These are phyloP conservation scores for Helostoma temminkii DNA, from an alignment of 2,797 vertebrate genomes.

Conservation along the genomic window DNA sequence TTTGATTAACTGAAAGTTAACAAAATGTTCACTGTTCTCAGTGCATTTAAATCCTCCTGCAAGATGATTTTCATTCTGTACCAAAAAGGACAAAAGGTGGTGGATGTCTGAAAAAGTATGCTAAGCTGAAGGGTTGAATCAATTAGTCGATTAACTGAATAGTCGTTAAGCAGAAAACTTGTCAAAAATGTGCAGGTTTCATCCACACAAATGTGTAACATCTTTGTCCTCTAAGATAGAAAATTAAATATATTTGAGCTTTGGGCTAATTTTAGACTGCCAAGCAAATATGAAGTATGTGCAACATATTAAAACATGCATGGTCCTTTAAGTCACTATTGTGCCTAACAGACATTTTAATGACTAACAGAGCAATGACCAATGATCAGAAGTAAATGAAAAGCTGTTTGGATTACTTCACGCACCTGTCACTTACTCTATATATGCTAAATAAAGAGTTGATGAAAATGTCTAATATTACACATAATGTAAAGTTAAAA, in stretches of 20 bases:
- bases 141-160: too few relatives aligned
- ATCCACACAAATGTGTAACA: neutral
- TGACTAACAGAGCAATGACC: neutral
- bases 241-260: neutral
- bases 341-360: neutral
- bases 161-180: neutral
- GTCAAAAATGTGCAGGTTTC: neutral
- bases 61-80: neutral
- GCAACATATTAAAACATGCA: neutral
- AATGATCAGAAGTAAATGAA: neutral
- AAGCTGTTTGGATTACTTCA: neutral
- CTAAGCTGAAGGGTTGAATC: neutral
- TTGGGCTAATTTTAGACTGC: neutral
- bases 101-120: too few relatives aligned
- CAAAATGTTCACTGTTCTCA: neutral
- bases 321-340: neutral
- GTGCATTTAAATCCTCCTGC: neutral
- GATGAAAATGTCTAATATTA: slow-evolving; percentile 1
- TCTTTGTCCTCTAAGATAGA: neutral
- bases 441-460: neutral
- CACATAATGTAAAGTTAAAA: slow-evolving; percentile 12
- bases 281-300: neutral
- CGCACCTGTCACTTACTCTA: neutral
- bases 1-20: neutral
- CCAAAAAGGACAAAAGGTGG: neutral